Conservation (phyloP, 2,888 invertebrate species). For the Temnothorax ravouxi region DNA sequence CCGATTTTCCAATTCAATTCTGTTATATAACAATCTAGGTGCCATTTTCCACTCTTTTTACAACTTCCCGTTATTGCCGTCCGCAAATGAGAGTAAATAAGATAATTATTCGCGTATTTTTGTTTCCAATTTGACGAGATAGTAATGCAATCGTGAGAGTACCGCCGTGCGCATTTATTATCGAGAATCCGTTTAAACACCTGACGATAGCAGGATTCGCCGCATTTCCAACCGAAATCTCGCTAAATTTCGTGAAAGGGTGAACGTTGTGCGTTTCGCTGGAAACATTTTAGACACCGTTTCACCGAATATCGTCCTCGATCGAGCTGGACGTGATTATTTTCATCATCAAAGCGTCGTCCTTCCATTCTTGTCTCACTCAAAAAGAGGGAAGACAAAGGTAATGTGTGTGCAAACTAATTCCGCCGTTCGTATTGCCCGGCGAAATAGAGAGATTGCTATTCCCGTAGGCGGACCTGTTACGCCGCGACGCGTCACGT, state of each 20-base stretch:
- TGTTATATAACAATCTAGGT: slow-evolving; percentile 45
- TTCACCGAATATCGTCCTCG: background rate
- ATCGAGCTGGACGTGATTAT: background rate
- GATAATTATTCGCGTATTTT: slow-evolving; percentile 40
- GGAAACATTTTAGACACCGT: slow-evolving; percentile 23
- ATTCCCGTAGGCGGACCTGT: background rate
- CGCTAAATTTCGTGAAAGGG: slow-evolving; percentile 18
- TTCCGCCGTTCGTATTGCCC: slow-evolving; percentile 4
- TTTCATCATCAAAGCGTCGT: slow-evolving; percentile 16
- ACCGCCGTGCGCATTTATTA: slow-evolving; percentile 16
- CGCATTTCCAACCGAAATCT: slow-evolving; percentile 10
- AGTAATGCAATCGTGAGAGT: background rate
- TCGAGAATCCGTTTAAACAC: slow-evolving; percentile 33
- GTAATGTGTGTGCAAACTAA: background rate
- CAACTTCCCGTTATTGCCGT: slow-evolving; percentile 6
- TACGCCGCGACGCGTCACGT: background rate
- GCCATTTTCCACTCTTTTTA: slow-evolving; percentile 8
- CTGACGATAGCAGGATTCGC: slow-evolving; percentile 12
- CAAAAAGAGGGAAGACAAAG: background rate
- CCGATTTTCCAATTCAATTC: slow-evolving; percentile 28
- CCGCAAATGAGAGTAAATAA: background rate
- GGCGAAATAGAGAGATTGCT: slow-evolving; percentile 9
- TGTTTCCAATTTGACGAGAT: slow-evolving; percentile 1
- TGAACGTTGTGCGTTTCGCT: slow-evolving; percentile 19
- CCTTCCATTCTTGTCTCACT: background rate